A percentile compares a stretch with the other conserved stretches of the same genome.
Evolutionary conservation across 1,140 invertebrate genomes (phyloP).

Genomic region (Drosophila orosa): DNA sequence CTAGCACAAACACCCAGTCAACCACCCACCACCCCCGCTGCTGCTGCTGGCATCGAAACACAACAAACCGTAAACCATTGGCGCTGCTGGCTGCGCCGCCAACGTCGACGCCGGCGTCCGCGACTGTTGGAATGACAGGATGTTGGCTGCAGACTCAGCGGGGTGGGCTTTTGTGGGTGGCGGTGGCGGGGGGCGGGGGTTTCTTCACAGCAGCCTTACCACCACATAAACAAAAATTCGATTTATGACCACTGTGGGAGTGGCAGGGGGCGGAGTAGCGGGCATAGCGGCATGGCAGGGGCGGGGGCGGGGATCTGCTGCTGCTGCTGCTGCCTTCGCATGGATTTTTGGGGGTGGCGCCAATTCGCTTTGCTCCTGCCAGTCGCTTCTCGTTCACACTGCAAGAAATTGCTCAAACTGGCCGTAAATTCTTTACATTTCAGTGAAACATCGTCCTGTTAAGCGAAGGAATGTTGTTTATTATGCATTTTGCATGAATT

Average conservation of each 20-base stretch:
- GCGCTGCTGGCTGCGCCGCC: slow-evolving; percentile 23
- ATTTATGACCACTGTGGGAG: slow-evolving; percentile 81
- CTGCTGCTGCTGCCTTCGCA: slow-evolving; percentile 24
- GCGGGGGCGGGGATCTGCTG: slow-evolving; percentile 3
- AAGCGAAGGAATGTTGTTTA: no score
- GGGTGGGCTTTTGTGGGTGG: slow-evolving; percentile 17
- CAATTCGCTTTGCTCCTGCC: slow-evolving; percentile 45
- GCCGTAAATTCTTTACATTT: neutral
- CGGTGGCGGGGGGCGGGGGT: neutral
- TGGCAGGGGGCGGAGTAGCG: slow-evolving; percentile 4
- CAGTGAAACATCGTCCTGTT: no score
- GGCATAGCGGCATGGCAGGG: neutral
- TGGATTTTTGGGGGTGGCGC: slow-evolving; percentile 47
- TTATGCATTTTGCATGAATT: no score
- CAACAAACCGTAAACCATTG: slow-evolving; percentile 83
- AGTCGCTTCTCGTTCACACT: slow-evolving; percentile 12
- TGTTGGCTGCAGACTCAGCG: slow-evolving; percentile 36
- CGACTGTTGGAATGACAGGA: slow-evolving; percentile 66
- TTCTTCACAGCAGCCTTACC: slow-evolving; percentile 66
- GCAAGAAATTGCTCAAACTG: neutral
- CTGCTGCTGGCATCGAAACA: slow-evolving; percentile 61
- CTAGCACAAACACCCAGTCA: slow-evolving; percentile 9
- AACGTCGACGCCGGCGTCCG: slow-evolving; percentile 16
- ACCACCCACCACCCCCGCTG: slow-evolving; percentile 23
- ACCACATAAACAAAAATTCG: slow-evolving; percentile 82